Conservation (phyloP, 2,113 vertebrate species). For the Tenrec ecaudatus region DNA sequence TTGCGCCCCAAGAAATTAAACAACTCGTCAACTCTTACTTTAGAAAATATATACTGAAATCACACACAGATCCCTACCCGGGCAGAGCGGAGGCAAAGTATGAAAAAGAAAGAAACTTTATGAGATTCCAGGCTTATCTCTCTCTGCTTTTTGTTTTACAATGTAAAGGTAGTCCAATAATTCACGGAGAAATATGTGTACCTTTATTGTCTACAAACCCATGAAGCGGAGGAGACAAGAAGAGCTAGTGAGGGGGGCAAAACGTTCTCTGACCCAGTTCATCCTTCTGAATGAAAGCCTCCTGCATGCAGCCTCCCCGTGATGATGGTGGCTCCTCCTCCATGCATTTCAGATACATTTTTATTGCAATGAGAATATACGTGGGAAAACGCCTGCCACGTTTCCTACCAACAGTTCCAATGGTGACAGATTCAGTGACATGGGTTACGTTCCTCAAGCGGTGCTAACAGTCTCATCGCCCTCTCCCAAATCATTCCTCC, state of each 20-base stretch:
- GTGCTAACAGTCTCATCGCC: neutral
- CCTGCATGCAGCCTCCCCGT: accelerated
- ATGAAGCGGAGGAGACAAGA: neutral
- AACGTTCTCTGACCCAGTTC: neutral
- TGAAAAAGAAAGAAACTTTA: neutral
- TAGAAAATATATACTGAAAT: slow-evolving; percentile 68
- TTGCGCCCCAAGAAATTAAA: slow-evolving; percentile 66
- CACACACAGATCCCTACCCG: neutral
- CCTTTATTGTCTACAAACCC: neutral
- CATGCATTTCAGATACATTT: neutral
- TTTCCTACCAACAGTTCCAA: neutral
- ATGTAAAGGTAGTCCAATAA: slow-evolving; percentile 31
- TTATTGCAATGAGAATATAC: neutral
- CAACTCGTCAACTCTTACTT: slow-evolving; percentile 72
- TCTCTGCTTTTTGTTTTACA: neutral
- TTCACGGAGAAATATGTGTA: slow-evolving; percentile 5
- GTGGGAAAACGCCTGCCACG: neutral
- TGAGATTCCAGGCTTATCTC: neutral
- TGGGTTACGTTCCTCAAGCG: neutral
- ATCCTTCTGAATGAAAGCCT: neutral
- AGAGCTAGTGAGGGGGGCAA: neutral
- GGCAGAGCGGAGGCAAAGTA: neutral
- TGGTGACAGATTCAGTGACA: neutral
- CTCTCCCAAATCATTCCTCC: neutral
- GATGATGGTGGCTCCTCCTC: no score